phyloP scores from a whole-genome alignment of 2,888 invertebrate genomes.

The Nephrotoma appendiculata region DNA sequence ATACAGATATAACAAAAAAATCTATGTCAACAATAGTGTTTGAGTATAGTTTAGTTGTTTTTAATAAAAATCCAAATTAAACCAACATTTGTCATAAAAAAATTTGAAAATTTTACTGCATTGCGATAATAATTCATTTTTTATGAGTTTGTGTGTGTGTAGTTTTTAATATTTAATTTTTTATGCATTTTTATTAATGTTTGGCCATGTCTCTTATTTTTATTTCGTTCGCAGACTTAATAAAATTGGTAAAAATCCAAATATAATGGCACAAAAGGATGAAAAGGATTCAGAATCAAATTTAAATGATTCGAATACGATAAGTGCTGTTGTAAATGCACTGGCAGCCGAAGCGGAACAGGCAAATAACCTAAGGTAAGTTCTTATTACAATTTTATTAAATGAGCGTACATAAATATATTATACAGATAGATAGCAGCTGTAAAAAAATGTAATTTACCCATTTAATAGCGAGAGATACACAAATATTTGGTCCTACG shows the following conservation, averaged over 20 bases:
- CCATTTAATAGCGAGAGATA: no score
- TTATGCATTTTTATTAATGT: not conserved
- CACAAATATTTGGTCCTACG: no score
- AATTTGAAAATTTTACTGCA: not conserved
- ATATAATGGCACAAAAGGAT: slow-evolving; percentile 67
- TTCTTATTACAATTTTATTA: not conserved
- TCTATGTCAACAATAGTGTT: not conserved
- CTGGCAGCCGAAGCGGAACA: slow-evolving; percentile 83
- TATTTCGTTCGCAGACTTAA: slow-evolving; percentile 47
- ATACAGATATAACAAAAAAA: not conserved
- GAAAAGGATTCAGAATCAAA: slow-evolving; percentile 55
- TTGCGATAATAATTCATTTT: not conserved
- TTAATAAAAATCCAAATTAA: not conserved
- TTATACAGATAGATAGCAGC: no score
- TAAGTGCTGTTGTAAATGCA: slow-evolving; percentile 86
- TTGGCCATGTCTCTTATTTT: not conserved
- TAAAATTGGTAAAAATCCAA: slow-evolving; percentile 97
- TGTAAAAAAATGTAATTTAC: no score
- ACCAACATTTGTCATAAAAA: not conserved
- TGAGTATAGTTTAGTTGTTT: not conserved
- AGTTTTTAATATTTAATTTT: not conserved
- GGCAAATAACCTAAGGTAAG: slow-evolving; percentile 35
- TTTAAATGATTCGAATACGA: slow-evolving; percentile 55
- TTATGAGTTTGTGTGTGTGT: no score
- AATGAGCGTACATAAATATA: no score